These are phyloP conservation scores for Hippocampus guttulatus DNA, from an alignment of 2,113 vertebrate species.

Conservation along the genomic window DNA sequence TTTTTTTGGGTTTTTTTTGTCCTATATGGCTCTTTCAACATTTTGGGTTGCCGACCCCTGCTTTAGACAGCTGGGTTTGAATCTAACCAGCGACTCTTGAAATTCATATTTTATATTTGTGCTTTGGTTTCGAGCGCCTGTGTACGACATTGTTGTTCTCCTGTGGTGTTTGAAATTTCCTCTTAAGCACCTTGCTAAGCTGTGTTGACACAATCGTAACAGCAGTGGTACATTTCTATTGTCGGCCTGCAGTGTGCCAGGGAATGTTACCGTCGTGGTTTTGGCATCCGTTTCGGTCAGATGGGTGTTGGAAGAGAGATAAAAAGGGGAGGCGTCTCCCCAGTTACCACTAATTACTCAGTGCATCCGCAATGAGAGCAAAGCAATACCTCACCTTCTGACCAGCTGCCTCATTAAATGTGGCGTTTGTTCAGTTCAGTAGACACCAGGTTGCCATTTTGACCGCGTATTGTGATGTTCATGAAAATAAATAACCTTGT, in stretches of 20 bases:
- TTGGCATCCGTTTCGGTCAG: slow-evolving; percentile 32
- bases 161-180: slow-evolving; percentile 10
- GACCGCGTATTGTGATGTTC: slow-evolving; percentile 12
- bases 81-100: no score
- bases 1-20: no score
- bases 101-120: not conserved
- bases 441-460: slow-evolving; percentile 23
- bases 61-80: not conserved
- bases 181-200: slow-evolving; percentile 16
- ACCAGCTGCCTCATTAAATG: slow-evolving; percentile 47
- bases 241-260: slow-evolving; percentile 28
- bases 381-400: slow-evolving; percentile 37
- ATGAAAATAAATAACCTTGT: not conserved
- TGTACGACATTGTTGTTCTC: not conserved
- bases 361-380: slow-evolving; percentile 33
- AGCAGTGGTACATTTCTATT: slow-evolving; percentile 7
- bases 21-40: no score
- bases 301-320: slow-evolving; percentile 36
- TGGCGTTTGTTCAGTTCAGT: slow-evolving; percentile 13
- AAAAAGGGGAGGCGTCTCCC: slow-evolving; percentile 45
- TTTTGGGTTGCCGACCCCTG: no score
- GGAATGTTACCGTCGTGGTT: slow-evolving; percentile 21
- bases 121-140: not conserved
- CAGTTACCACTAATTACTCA: slow-evolving; percentile 37
- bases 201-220: slow-evolving; percentile 14